Percentiles rank a stretch among this genome's conserved stretches.
Evolutionary conservation across 2,113 vertebrate genomes (phyloP).

Genomic region (Seriola aureovittata): DNA sequence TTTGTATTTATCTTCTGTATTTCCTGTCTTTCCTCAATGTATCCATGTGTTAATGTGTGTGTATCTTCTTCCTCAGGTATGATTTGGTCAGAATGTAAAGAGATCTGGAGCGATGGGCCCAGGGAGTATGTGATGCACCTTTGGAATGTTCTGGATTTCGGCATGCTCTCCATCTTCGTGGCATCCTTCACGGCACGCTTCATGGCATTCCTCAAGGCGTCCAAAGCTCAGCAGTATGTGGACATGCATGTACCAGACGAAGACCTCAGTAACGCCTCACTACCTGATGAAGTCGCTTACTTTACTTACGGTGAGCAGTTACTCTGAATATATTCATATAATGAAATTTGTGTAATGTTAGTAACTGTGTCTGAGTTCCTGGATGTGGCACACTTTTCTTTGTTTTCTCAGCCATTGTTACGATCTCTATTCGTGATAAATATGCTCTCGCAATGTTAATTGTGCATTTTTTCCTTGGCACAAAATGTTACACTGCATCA

Average conservation of each 20-base stretch:
- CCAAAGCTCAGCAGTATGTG: conserved; percentile 95
- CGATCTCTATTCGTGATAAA: background rate
- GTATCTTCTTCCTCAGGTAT: conserved; percentile 85
- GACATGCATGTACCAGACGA: conserved; percentile 90
- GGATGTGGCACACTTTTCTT: background rate
- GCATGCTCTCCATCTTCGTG: conserved; percentile 97
- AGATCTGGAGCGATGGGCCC: conserved; percentile 96
- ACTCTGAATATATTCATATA: background rate
- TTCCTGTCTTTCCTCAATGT: background rate
- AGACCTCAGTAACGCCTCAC: conserved; percentile 90
- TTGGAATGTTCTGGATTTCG: conserved; percentile 97
- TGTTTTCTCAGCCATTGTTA: background rate
- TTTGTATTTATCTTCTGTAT: background rate
- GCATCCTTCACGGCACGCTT: conserved; percentile 96
- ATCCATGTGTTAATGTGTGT: background rate
- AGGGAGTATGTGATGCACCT: conserved; percentile 94
- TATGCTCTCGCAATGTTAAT: background rate
- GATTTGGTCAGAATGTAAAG: conserved; percentile 99
- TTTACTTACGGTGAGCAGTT: conserved; percentile 92
- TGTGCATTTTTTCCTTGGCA: background rate
- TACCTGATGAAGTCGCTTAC: conserved; percentile 95
- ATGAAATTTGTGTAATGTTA: background rate
- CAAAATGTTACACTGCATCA: conserved; percentile 4
- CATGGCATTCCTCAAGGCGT: conserved; percentile 97
- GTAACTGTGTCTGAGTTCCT: background rate